A percentile compares a stretch with the other conserved stretches of the same genome.
Conservation (phyloP, 2,888 invertebrate genomes). For the Andrena dorsata region DNA sequence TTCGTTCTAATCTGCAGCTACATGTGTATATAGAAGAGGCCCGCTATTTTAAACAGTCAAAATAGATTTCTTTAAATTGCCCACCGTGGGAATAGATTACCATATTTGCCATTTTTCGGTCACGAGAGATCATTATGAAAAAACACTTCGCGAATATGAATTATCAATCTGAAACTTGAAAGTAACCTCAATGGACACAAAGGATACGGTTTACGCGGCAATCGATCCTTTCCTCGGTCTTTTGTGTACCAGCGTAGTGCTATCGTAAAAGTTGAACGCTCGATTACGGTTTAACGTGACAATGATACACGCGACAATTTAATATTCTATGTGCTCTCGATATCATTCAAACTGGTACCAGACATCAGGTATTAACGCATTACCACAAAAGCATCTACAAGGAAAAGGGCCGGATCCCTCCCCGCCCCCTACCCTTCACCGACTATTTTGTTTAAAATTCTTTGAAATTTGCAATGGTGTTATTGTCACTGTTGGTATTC, state of each 20-base stretch:
- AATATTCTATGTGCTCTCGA: slow-evolving; percentile 19
- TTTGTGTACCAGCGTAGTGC: background rate
- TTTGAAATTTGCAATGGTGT: background rate
- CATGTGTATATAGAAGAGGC: slow-evolving; percentile 62
- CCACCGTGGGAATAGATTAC: slow-evolving; percentile 18
- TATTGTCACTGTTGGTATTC: too few relatives aligned
- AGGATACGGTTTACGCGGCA: slow-evolving; percentile 9
- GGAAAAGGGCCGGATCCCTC: too few relatives aligned
- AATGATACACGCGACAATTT: slow-evolving; percentile 31
- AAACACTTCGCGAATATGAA: slow-evolving; percentile 24
- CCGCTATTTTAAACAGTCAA: slow-evolving; percentile 64
- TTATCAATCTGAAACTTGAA: slow-evolving; percentile 9
- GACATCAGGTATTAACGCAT: slow-evolving; percentile 4
- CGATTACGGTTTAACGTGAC: background rate
- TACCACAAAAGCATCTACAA: background rate
- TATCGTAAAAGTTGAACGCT: background rate
- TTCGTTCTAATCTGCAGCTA: slow-evolving; percentile 63
- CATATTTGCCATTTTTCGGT: background rate
- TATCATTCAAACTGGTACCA: slow-evolving; percentile 17
- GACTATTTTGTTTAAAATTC: too few relatives aligned
- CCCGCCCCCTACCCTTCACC: too few relatives aligned
- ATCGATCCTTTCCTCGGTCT: slow-evolving; percentile 14
- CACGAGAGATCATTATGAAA: slow-evolving; percentile 24
- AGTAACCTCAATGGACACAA: slow-evolving; percentile 27
- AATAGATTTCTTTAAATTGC: slow-evolving; percentile 60